A percentile compares a stretch with the other conserved stretches of the same genome.
These are phyloP conservation scores for Zoanthus gigantus DNA, from an alignment of 92 coral and sea anemone genomes.

Conservation along the genomic window DNA sequence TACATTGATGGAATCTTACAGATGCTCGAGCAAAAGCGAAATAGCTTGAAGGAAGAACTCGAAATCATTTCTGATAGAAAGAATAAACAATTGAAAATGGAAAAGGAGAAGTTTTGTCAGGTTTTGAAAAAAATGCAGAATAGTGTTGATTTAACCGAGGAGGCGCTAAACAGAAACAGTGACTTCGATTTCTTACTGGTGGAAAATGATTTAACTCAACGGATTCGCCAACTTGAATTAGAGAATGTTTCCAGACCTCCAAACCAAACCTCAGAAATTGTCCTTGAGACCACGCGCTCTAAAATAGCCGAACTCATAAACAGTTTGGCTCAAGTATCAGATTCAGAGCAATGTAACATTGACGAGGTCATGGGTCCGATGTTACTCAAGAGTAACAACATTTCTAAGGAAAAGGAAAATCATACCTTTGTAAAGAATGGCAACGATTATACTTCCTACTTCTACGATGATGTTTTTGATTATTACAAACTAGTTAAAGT, in stretches of 20 bases:
- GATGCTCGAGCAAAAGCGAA: constrained; percentile 49
- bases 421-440: background rate
- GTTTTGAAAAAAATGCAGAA: constrained; percentile 55
- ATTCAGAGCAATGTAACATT: constrained; percentile 11
- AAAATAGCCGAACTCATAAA: background rate
- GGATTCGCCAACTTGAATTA: constrained; percentile 53
- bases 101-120: constrained; percentile 42
- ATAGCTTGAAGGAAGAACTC: constrained; percentile 34
- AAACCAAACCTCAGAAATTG: constrained; percentile 2
- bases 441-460: background rate
- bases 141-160: constrained; percentile 60
- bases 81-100: constrained; percentile 34
- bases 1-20: constrained; percentile 45
- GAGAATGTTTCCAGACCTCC: constrained; percentile 16
- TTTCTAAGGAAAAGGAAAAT: background rate
- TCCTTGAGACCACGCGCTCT: background rate
- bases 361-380: background rate
- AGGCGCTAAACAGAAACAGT: constrained; percentile 48
- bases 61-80: constrained; percentile 23
- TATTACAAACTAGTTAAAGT: constrained; percentile 12
- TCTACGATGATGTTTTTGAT: constrained; percentile 1
- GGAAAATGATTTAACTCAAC: constrained; percentile 51
- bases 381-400: background rate
- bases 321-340: constrained; percentile 13
- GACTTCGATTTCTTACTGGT: constrained; percentile 57